These are phyloP conservation scores for Polypterus bichir DNA, from an alignment of 2,113 vertebrate genomes.

Conservation along the genomic window DNA sequence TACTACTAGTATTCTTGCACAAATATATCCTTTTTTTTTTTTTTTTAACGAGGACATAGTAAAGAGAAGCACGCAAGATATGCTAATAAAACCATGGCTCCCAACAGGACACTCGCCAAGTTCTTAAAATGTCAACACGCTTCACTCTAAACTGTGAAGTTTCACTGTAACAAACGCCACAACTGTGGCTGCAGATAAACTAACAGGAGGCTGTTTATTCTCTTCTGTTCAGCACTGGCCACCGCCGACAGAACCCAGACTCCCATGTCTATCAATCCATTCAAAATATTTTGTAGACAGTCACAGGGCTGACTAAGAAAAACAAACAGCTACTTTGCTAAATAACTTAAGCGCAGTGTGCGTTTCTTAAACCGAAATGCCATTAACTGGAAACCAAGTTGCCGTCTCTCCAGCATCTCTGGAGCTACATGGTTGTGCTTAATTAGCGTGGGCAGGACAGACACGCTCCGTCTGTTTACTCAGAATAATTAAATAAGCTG, in stretches of 20 bases:
- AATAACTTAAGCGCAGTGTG: not conserved
- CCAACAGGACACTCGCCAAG: constrained; percentile 3
- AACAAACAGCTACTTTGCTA: not conserved
- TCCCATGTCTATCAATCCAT: constrained; percentile 5
- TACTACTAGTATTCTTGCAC: too few relatives aligned
- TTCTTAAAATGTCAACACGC: constrained; percentile 13
- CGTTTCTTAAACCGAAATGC: too few relatives aligned
- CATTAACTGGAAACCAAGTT: too few relatives aligned
- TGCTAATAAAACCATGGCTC: constrained; percentile 2
- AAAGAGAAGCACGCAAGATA: constrained; percentile 7
- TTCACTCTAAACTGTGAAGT: constrained; percentile 6
- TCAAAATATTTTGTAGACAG: not conserved
- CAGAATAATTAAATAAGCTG: too few relatives aligned
- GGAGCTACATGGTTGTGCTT: too few relatives aligned
- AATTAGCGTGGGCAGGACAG: too few relatives aligned
- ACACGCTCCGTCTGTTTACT: too few relatives aligned
- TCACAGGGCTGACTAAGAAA: not conserved
- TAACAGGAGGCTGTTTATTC: constrained; percentile 6
- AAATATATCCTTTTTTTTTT: too few relatives aligned
- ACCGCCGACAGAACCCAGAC: constrained; percentile 13
- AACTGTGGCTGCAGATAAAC: constrained; percentile 3
- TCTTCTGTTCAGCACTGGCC: constrained; percentile 1
- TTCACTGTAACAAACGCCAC: not conserved
- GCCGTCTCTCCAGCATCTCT: too few relatives aligned
- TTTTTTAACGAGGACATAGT: not conserved